Conservation (phyloP, 2,113 vertebrate genomes). For the Hippopotamus amphibius region DNA sequence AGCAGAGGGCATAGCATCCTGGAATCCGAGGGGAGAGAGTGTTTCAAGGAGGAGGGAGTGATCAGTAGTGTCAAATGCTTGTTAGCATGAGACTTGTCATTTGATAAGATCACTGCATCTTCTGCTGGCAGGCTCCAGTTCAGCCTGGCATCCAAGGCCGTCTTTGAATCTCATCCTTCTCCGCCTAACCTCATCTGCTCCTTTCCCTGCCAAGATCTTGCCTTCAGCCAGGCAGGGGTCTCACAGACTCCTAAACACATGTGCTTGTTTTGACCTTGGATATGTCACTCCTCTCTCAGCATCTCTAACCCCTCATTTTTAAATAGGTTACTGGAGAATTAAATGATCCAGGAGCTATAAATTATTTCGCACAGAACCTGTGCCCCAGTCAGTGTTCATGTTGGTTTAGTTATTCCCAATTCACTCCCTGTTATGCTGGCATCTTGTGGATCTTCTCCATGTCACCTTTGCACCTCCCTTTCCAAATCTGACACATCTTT, state of each 20-base stretch:
- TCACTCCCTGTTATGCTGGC: background rate
- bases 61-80: background rate
- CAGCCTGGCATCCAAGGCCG: background rate
- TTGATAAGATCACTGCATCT: background rate
- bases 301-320: background rate
- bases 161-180: background rate
- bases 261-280: background rate
- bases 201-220: background rate
- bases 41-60: background rate
- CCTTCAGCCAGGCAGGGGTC: background rate
- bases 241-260: background rate
- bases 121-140: background rate
- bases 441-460: background rate
- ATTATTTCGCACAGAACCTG: background rate
- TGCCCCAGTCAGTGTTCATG: background rate
- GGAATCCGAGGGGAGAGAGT: background rate
- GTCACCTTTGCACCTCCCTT: background rate
- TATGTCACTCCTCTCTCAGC: background rate
- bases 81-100: background rate
- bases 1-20: background rate
- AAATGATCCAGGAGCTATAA: background rate
- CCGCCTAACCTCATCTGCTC: background rate
- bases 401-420: background rate
- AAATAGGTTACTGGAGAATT: background rate
- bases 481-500: background rate